A percentile compares a stretch with the other conserved stretches of the same genome.
Conservation (phyloP, 2,797 vertebrate genomes). For the Chaetodon trifasciatus region DNA sequence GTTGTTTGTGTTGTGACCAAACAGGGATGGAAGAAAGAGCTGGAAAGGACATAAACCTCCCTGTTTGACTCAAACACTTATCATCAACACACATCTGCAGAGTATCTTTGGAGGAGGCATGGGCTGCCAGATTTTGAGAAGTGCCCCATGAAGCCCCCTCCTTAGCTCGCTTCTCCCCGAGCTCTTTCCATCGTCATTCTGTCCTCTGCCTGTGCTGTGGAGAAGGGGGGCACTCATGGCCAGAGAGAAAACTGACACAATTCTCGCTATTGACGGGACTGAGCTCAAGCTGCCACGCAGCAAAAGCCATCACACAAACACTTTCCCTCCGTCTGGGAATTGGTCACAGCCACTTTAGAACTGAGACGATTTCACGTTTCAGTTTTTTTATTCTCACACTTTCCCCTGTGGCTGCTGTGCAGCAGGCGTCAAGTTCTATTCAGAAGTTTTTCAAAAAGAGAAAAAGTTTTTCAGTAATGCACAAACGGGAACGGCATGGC, state of each 20-base stretch:
- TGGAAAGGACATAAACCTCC: not conserved
- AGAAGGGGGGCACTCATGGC: conserved; percentile 55
- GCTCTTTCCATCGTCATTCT: not conserved
- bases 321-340: conserved; percentile 65
- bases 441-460: conserved; percentile 56
- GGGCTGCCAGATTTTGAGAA: conserved; percentile 36
- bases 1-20: conserved; percentile 8
- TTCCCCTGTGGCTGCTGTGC: conserved; percentile 40
- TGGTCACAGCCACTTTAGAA: conserved; percentile 74
- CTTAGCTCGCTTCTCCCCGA: not conserved
- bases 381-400: conserved; percentile 5
- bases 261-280: conserved; percentile 58
- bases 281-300: conserved; percentile 37
- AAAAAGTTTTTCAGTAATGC: conserved; percentile 43
- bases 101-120: conserved; percentile 18
- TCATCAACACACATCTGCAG: conserved; percentile 27
- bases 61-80: conserved; percentile 29
- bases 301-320: conserved; percentile 61
- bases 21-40: not conserved
- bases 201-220: conserved; percentile 30
- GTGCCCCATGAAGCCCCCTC: not conserved
- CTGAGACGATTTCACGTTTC: conserved; percentile 65
- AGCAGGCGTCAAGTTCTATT: conserved; percentile 28
- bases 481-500: conserved; percentile 38
- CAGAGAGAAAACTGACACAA: conserved; percentile 67